phyloP scores from a whole-genome alignment of 1,140 invertebrate species.

The Vanessa atalanta region DNA sequence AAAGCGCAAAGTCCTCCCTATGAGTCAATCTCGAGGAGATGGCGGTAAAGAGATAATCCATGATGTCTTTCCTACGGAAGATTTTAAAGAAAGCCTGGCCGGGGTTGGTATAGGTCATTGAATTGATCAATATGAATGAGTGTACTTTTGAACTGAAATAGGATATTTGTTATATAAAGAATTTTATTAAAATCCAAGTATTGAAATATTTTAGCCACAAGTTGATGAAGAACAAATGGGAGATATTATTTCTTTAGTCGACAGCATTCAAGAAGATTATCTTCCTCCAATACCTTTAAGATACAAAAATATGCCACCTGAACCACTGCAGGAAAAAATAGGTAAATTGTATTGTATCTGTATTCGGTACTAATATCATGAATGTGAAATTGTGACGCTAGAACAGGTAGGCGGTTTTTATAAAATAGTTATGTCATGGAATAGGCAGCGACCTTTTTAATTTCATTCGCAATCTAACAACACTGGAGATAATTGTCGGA shows the following conservation, averaged over 20 bases:
- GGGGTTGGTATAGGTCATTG: slow-evolving; percentile 19
- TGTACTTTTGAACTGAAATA: no score
- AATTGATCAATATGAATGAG: no score
- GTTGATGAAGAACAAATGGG: slow-evolving; percentile 76
- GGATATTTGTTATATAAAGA: background rate
- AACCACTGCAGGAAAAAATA: slow-evolving; percentile 53
- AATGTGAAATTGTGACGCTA: background rate
- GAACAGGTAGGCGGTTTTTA: no score
- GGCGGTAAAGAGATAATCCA: slow-evolving; percentile 51
- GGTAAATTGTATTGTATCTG: slow-evolving; percentile 35
- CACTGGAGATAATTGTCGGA: no score
- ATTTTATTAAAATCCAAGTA: background rate
- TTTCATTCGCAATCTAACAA: no score
- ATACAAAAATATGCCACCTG: slow-evolving; percentile 63
- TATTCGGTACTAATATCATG: slow-evolving; percentile 35
- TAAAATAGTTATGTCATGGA: no score
- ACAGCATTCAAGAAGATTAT: slow-evolving; percentile 78
- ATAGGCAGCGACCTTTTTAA: no score
- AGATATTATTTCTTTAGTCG: slow-evolving; percentile 76
- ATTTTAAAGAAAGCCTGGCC: slow-evolving; percentile 29
- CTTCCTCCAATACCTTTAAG: slow-evolving; percentile 69
- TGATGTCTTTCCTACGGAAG: slow-evolving; percentile 40
- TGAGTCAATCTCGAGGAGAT: slow-evolving; percentile 56
- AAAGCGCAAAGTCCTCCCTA: slow-evolving; percentile 50
- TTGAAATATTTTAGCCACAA: slow-evolving; percentile 46